Evolutionary conservation across 2,113 vertebrate species (phyloP).

Genomic region (Aptenodytes forsteri): DNA sequence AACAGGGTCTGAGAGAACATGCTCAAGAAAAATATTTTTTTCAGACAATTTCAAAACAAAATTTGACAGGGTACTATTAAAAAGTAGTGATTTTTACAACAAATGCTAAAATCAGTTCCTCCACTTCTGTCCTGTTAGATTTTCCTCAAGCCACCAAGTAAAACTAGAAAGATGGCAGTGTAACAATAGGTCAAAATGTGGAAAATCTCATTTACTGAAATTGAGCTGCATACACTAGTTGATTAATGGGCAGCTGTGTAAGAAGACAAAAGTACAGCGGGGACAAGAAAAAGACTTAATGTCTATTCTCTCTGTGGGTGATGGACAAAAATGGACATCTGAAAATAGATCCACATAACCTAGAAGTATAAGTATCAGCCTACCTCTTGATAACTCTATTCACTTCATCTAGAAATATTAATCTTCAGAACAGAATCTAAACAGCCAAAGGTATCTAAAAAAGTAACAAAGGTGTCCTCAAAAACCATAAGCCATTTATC

Average conservation of each 20-base stretch:
- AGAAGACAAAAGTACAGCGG: not conserved
- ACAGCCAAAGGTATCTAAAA: not conserved
- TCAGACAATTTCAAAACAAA: not conserved
- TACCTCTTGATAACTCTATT: not conserved
- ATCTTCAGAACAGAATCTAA: not conserved
- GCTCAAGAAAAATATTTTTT: not conserved
- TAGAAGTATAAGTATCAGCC: not conserved
- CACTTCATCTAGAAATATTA: not conserved
- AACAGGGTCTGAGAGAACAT: rapidly evolving
- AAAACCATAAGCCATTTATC: not conserved
- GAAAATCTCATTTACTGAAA: not conserved
- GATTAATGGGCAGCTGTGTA: not conserved
- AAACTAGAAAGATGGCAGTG: not conserved
- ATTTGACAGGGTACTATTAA: not conserved
- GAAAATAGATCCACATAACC: not conserved
- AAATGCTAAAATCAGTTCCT: not conserved
- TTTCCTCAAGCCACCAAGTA: not conserved
- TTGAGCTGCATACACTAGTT: not conserved
- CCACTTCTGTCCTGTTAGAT: not conserved
- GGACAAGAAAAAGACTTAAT: not conserved
- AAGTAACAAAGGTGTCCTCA: not conserved
- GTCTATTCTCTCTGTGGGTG: not conserved
- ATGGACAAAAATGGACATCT: not conserved
- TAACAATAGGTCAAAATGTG: not conserved
- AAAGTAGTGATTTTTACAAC: not conserved